phyloP scores from a whole-genome alignment of 2,797 vertebrate genomes.

The Microctenopoma stevenorrisi region DNA sequence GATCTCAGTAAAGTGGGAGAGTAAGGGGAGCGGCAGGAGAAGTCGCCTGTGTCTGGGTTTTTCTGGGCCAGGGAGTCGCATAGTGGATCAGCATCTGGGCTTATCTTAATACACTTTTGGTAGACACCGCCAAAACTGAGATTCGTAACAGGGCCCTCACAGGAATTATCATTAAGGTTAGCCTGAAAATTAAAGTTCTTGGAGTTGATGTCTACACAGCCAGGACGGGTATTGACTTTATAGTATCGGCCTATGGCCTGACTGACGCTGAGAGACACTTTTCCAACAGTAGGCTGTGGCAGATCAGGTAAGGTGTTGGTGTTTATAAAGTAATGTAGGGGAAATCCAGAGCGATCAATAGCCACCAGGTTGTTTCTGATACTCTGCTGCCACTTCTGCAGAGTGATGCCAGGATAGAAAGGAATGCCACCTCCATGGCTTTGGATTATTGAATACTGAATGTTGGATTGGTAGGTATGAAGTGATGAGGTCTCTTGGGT shows the following conservation, averaged over 20 bases:
- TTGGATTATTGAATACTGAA: conserved; percentile 85
- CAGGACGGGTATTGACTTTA: conserved; percentile 86
- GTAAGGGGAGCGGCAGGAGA: conserved; percentile 84
- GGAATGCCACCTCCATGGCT: conserved; percentile 85
- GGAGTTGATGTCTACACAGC: conserved; percentile 83
- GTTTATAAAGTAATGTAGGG: conserved; percentile 86
- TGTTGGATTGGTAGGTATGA: conserved; percentile 85
- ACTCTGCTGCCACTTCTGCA: conserved; percentile 91
- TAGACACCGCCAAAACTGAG: conserved; percentile 91
- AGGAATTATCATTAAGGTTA: conserved; percentile 88
- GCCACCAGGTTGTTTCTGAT: conserved; percentile 90
- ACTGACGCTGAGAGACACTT: conserved; percentile 79
- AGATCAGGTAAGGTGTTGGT: conserved; percentile 83
- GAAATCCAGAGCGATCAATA: conserved; percentile 87
- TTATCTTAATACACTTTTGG: conserved; percentile 81
- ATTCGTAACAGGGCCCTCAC: conserved; percentile 83
- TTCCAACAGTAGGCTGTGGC: conserved; percentile 84
- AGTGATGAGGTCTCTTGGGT: conserved; percentile 54
- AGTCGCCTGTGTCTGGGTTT: conserved; percentile 85
- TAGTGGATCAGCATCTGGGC: conserved; percentile 57
- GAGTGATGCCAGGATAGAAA: conserved; percentile 91
- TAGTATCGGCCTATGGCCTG: conserved; percentile 86
- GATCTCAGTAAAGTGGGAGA: conserved; percentile 73
- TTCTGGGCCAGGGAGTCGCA: conserved; percentile 84
- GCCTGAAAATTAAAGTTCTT: conserved; percentile 93